Evolutionary conservation across 2,888 invertebrate species (phyloP).

Genomic region (Hipparchia semele): DNA sequence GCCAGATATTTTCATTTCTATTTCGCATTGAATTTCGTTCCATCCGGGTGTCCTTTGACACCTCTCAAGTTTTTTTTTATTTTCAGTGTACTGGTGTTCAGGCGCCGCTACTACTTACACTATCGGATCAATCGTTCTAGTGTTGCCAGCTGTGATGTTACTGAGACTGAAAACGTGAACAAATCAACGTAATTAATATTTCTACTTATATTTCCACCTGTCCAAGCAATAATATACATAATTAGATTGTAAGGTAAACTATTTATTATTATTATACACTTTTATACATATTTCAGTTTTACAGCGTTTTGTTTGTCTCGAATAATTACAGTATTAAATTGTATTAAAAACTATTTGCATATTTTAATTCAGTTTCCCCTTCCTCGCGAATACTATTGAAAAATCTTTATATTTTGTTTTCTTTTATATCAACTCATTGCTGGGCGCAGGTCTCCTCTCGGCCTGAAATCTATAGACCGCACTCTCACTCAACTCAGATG

Average conservation of each 20-base stretch:
- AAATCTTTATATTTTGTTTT: not conserved
- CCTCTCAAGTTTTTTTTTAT: too few relatives aligned
- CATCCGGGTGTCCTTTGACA: too few relatives aligned
- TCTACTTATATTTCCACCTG: slow-evolving; percentile 21
- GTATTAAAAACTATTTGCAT: slow-evolving; percentile 27
- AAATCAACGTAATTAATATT: slow-evolving; percentile 24
- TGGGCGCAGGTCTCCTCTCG: too few relatives aligned
- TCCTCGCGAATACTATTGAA: not conserved
- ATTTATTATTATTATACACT: slow-evolving; percentile 36
- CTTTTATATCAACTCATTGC: too few relatives aligned
- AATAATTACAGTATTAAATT: slow-evolving; percentile 65
- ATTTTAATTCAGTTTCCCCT: slow-evolving; percentile 11
- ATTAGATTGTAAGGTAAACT: slow-evolving; percentile 33
- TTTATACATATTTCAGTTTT: slow-evolving; percentile 40
- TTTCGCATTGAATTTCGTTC: too few relatives aligned
- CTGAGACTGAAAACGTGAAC: slow-evolving; percentile 69
- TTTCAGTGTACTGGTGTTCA: slow-evolving; percentile 94
- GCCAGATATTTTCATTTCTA: too few relatives aligned
- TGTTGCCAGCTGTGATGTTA: slow-evolving; percentile 89
- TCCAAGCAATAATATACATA: slow-evolving; percentile 28
- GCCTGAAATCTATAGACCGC: too few relatives aligned
- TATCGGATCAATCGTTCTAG: slow-evolving; percentile 88
- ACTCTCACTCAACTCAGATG: too few relatives aligned
- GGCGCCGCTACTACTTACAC: slow-evolving; percentile 93
- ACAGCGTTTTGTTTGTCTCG: slow-evolving; percentile 53